phyloP scores from a whole-genome alignment of 2,888 invertebrate genomes.

The Aquatica leii region DNA sequence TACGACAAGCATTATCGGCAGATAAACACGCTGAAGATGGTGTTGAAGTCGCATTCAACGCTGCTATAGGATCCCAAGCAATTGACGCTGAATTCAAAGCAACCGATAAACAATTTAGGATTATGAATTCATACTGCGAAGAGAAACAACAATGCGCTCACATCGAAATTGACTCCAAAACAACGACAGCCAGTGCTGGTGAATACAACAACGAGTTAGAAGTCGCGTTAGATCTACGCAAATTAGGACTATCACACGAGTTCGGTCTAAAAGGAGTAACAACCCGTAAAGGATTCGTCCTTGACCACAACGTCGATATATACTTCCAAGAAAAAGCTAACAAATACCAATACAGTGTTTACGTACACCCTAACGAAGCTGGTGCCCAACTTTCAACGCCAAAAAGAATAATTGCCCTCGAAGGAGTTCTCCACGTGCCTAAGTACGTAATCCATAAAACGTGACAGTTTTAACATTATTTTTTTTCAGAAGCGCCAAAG shows the following conservation, averaged over 20 bases:
- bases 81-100: constrained; percentile 75
- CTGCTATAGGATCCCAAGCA: constrained; percentile 73
- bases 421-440: constrained; percentile 57
- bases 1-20: constrained; percentile 66
- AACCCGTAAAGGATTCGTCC: constrained; percentile 65
- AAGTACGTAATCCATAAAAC: constrained; percentile 26
- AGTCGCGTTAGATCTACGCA: constrained; percentile 75
- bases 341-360: constrained; percentile 76
- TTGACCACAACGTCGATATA: constrained; percentile 75
- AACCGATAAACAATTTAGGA: constrained; percentile 76
- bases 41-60: constrained; percentile 71
- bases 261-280: constrained; percentile 75
- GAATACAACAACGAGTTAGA: constrained; percentile 69
- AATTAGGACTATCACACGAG: constrained; percentile 77
- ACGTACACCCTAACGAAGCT: constrained; percentile 70
- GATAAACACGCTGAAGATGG: constrained; percentile 75
- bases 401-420: constrained; percentile 71
- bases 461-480: neutral
- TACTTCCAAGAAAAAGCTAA: constrained; percentile 75
- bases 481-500: neutral
- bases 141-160: constrained; percentile 82
- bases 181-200: constrained; percentile 60
- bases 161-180: constrained; percentile 72
- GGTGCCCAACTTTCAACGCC: constrained; percentile 74
- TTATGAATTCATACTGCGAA: constrained; percentile 77